Percentiles rank a stretch among this genome's conserved stretches.
Evolutionary conservation across 2,888 invertebrate species (phyloP).

Genomic region (Cheiracanthium punctorium): DNA sequence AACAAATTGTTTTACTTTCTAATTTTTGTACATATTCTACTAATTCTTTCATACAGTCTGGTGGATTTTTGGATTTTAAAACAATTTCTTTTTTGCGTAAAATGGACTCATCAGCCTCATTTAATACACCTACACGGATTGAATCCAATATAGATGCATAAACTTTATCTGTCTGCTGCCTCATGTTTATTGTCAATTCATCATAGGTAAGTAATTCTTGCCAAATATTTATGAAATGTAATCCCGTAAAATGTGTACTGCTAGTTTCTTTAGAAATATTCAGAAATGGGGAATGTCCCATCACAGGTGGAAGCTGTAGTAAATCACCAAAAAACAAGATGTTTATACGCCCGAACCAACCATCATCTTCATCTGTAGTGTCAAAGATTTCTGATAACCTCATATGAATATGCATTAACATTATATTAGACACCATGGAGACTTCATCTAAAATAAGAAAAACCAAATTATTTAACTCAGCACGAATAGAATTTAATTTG

Average conservation of each 20-base stretch:
- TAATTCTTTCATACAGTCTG: background rate
- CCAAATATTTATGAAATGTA: slow-evolving; percentile 22
- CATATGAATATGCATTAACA: background rate
- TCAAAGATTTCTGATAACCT: slow-evolving; percentile 4
- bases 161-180: slow-evolving; percentile 18
- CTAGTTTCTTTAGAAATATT: background rate
- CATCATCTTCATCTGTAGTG: background rate
- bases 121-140: slow-evolving; percentile 11
- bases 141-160: slow-evolving; percentile 4
- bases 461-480: slow-evolving; percentile 1
- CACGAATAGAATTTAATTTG: background rate
- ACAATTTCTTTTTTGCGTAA: background rate
- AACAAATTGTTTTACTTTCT: background rate
- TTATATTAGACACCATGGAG: background rate
- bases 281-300: background rate
- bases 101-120: background rate
- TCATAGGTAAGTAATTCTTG: slow-evolving; percentile 20
- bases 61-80: background rate
- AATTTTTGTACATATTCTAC: background rate
- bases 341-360: background rate
- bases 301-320: slow-evolving; percentile 16
- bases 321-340: slow-evolving; percentile 16
- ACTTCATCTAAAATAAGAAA: slow-evolving; percentile 2
- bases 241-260: background rate
- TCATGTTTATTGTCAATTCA: slow-evolving; percentile 23